Evolutionary conservation across 2,113 vertebrate species (phyloP), one percentile per base, ranked within the genome.

Genomic region (Cavia aperea): DNA sequence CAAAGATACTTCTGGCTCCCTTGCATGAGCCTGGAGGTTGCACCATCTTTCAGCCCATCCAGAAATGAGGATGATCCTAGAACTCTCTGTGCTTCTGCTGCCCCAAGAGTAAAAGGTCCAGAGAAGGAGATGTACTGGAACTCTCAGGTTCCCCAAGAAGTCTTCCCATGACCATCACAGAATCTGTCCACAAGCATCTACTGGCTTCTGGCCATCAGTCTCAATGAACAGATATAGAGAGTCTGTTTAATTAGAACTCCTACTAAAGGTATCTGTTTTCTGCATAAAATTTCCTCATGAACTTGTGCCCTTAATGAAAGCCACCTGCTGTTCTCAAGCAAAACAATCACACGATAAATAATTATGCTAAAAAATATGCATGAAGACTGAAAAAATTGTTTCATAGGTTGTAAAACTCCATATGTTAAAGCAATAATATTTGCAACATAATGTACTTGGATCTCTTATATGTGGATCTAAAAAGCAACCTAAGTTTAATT

Each of bases 331-430:
- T 92, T 83, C 56, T 77, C 58, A 86, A 90, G 89, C 68, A 60
- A 86, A 31, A 92, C 33, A 62, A 66, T 84, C 39, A 84, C 8
- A 49, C 16, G 63, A 46, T 31, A 95, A 94, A 70, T 60, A 93
- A 79, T 39, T 31, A 56, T 36, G 6, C 10, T 78, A 77, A 51
- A 56, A 81, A 84, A 72, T 85, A 60, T 36, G 72, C 73, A 70
- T 51, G 51, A 84, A 82, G 26, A 85, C 26, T 77, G 68, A 31
- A n/a, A 46, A 81, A 95, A 68, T 4, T 39, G 63, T 70, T 84
- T 43, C 58, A 31, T 15, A 39, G 24, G 10, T 36, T 77, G 49
- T 29, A 81, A 31, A 78, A 78, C 26, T 73, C 7, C 2, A 1
- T 90, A 33, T 86, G 10, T 24, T 79, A 26, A 93, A 94, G 77